Base-by-base conservation (phyloP, 2,113 vertebrate genomes). In the Antechinus stuartii region DNA sequence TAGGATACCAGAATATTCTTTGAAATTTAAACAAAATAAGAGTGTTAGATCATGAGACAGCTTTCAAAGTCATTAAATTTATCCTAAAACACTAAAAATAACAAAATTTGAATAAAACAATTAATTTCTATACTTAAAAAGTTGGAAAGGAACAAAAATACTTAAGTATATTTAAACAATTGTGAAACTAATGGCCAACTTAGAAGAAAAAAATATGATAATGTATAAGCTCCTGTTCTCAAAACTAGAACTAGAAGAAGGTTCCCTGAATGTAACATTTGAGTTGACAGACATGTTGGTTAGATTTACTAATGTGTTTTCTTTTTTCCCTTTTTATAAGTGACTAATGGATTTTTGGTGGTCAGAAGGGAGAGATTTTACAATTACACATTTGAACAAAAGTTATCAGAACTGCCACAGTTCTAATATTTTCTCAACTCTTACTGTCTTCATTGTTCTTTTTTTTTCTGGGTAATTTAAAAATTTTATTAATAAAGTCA, bases 21-120 rank as follows among this genome's bases (percentile, higher is more conserved):
- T 97, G 30, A 96, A 91, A 96, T 95, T 92, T 96, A 97, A 96
- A 96, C 89, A 89, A 89, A 42, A 22, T 24, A 91, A 0, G 0
- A n/a, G 55, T 93, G 91, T 26, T 35, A 0, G 30, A 93, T 95
- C 47, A 53, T 54, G 94, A 91, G 91, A 42, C 56, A 95, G 10
- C 12, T 35, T 2, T 95, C 53, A 95, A 89, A 56, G 95, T 94
- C 56, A 93, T 47, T 92, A 92, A 94, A 30, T 84, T 94, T 91
- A 91, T 90, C 25, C 35, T 96, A 93, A 94, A 94, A 42, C 26
- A 46, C 27, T 16, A 95, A 57, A 47, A 93, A 95, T 26, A 61
- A 95, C 26, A 95, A 90, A 98, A 91, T 92, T 90, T 89, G 94
- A 91, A 30, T 0, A 54, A 0, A 35, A n/a, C n/a, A 57, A 57